phyloP scores from a whole-genome alignment of 1,140 invertebrate genomes.

The Tenebrio molitor region DNA sequence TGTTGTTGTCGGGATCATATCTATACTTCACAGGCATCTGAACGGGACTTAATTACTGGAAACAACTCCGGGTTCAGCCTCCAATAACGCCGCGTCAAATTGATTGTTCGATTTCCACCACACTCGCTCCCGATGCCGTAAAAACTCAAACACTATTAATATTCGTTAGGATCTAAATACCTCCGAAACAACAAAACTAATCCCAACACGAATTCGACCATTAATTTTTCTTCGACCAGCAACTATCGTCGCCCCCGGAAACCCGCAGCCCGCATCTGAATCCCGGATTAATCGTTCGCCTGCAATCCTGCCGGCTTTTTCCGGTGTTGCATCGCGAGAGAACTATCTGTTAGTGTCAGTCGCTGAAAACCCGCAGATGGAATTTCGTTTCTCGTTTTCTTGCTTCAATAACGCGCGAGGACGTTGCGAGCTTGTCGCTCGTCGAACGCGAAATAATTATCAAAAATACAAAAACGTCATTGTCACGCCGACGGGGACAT shows the following conservation, averaged over 20 bases:
- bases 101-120: conserved; percentile 42
- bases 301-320: not conserved
- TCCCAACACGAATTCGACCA: conserved; percentile 26
- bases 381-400: not conserved
- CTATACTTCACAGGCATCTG: conserved; percentile 28
- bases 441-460: too few relatives aligned
- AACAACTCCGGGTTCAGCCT: conserved; percentile 18
- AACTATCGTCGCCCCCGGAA: conserved; percentile 4
- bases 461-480: too few relatives aligned
- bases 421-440: too few relatives aligned
- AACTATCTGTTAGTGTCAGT: not conserved
- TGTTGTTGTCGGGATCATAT: conserved; percentile 18
- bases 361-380: not conserved
- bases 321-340: not conserved
- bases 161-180: conserved; percentile 36
- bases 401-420: not conserved
- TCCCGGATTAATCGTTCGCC: not conserved
- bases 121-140: conserved; percentile 21
- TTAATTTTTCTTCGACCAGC: conserved; percentile 34
- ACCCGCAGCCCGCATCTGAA: conserved; percentile 15
- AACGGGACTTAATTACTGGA: conserved; percentile 44
- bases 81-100: conserved; percentile 41
- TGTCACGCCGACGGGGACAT: too few relatives aligned
- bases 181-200: conserved; percentile 26
- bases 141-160: conserved; percentile 42